Percentiles rank a stretch among this genome's conserved stretches.
Conservation (phyloP, 2,888 invertebrate species). For the Torymus aiolomorphi region DNA sequence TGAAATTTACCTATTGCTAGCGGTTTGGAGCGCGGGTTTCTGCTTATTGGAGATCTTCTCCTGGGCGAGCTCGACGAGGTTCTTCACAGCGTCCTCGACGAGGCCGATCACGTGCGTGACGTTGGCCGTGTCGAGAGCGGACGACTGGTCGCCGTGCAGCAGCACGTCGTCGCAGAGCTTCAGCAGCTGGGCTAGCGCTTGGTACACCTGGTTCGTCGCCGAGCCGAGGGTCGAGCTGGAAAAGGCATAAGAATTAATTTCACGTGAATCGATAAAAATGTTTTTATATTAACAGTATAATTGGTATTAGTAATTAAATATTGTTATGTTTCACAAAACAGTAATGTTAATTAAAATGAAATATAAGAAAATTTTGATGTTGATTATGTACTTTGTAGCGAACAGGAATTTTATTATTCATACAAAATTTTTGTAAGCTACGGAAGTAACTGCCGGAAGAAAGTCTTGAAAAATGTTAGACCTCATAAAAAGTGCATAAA, state of each 20-base stretch:
- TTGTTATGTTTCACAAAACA: too few relatives aligned
- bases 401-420: too few relatives aligned
- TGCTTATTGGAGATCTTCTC: slow-evolving; percentile 86
- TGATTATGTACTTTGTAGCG: too few relatives aligned
- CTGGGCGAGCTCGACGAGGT: slow-evolving; percentile 86
- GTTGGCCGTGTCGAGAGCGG: slow-evolving; percentile 80
- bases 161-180: slow-evolving; percentile 93
- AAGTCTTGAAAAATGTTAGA: slow-evolving; percentile 12
- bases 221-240: slow-evolving; percentile 83
- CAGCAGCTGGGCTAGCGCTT: slow-evolving; percentile 90
- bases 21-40: slow-evolving; percentile 70
- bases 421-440: too few relatives aligned
- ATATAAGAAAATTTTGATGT: too few relatives aligned
- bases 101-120: slow-evolving; percentile 83
- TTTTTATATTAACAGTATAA: too few relatives aligned
- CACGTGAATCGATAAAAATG: too few relatives aligned
- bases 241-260: slow-evolving; percentile 14
- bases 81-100: slow-evolving; percentile 86
- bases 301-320: too few relatives aligned
- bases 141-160: slow-evolving; percentile 83
- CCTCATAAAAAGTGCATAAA: slow-evolving; percentile 32
- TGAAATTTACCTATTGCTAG: slow-evolving; percentile 69
- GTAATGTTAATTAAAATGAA: too few relatives aligned
- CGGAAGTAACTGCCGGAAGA: background rate
- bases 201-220: slow-evolving; percentile 91